Percentiles rank a stretch among this genome's conserved stretches.
These are phyloP conservation scores for Ifrita kowaldi DNA, from an alignment of 2,113 vertebrate genomes.

Conservation along the genomic window DNA sequence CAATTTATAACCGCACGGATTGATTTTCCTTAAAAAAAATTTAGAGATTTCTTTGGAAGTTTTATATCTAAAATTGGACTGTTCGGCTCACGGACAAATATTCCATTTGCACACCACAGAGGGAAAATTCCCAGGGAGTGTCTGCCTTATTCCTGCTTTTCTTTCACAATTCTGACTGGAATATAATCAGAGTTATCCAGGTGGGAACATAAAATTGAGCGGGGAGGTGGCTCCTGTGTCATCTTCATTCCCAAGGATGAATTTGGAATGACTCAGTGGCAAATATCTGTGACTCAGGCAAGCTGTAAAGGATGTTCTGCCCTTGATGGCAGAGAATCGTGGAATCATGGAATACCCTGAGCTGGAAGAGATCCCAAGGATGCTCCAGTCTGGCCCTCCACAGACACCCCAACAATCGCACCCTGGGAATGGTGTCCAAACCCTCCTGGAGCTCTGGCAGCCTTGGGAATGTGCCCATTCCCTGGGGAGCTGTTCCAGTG, in stretches of 20 bases:
- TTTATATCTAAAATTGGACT: rapidly evolving
- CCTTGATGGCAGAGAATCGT: not conserved
- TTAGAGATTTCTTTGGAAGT: not conserved
- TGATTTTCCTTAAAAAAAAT: not conserved
- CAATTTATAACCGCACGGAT: not conserved
- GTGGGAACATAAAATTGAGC: not conserved
- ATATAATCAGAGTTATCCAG: not conserved
- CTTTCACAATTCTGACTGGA: not conserved
- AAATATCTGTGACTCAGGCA: not conserved
- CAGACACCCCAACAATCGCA: not conserved
- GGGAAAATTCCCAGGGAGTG: not conserved
- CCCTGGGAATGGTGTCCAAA: not conserved
- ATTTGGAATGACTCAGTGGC: not conserved
- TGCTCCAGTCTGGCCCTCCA: not conserved
- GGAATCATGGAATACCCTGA: not conserved
- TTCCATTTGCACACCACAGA: rapidly evolving
- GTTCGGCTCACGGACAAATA: rapidly evolving
- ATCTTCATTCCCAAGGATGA: not conserved
- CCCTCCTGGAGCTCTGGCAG: not conserved
- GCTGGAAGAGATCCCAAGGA: not conserved
- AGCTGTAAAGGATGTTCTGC: not conserved
- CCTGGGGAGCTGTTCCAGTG: not conserved
- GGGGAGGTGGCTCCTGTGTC: not conserved
- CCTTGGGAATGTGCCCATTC: rapidly evolving
- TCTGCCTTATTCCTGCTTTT: not conserved